A percentile compares a stretch with the other conserved stretches of the same genome.
phyloP scores from a whole-genome alignment of 2,797 vertebrate species.

The Amphiprion clarkii region DNA sequence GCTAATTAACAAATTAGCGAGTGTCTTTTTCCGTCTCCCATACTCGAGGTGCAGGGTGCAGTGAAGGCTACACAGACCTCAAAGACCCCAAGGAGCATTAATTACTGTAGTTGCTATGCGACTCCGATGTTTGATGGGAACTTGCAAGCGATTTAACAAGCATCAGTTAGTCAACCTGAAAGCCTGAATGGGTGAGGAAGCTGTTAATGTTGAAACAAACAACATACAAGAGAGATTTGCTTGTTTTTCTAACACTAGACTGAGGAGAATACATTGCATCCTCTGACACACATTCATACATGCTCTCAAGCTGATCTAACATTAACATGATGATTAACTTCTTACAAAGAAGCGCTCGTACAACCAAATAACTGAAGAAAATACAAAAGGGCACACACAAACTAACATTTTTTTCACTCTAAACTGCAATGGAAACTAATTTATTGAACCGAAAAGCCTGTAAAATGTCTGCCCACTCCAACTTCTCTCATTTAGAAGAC shows the following conservation, averaged over 20 bases:
- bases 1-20: constrained; percentile 33
- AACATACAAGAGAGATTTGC: neutral
- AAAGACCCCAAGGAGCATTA: constrained; percentile 38
- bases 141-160: constrained; percentile 42
- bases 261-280: neutral
- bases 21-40: neutral
- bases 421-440: neutral
- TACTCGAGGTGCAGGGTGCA: constrained; percentile 5
- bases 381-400: neutral
- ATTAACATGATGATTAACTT: neutral
- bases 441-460: neutral
- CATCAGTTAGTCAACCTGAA: constrained; percentile 17
- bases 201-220: neutral
- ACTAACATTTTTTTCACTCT: neutral
- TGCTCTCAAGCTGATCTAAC: rapidly evolving
- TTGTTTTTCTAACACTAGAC: neutral
- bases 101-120: constrained; percentile 61
- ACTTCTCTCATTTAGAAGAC: neutral
- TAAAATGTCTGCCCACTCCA: constrained; percentile 2
- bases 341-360: neutral
- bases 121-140: constrained; percentile 44
- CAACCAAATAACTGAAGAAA: neutral
- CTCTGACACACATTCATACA: neutral
- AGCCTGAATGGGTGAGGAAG: constrained; percentile 24
- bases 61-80: constrained; percentile 31